Evolutionary conservation across 2,797 vertebrate genomes (phyloP), one percentile per base, ranked within the genome.

Genomic region (Oreonectes daqikongensis): DNA sequence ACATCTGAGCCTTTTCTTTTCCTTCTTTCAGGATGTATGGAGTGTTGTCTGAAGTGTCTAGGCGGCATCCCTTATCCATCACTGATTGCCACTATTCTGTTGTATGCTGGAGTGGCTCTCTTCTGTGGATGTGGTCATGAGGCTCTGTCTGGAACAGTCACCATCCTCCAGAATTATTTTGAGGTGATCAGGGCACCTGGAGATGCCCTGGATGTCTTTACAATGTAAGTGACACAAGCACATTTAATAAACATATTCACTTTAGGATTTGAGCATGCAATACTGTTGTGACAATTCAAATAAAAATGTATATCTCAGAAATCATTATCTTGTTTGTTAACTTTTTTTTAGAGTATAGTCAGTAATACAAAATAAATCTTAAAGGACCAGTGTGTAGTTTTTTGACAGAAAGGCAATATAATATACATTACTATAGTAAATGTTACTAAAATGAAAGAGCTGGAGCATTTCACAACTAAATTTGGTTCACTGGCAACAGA

Each of bases 91-190:
- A 99, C 97, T 84, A 97, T 99, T 90, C 89, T 99, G 88, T 94
- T 99, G 18, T 99, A 99, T 0, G 97, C 96, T 1, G 97, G 97
- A 0, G 97, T 99, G 52, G 97, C 96, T 0, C 92, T 99, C 44
- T 99, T 99, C 93, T 99, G 97, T 80, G 97, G 97, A 77, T 99
- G 97, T 5, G 97, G 97, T 12, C 97, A 99, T 79, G 97, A 99
- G 91, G 97, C 97, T 0, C 94, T 99, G 59, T 95, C 96, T 1
- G 97, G 97, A 85, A 98, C 96, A 0, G 95, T 97, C 90, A 96
- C 95, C 88, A 99, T 99, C 86, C 95, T 99, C 84, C 96, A 99
- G 85, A 98, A 94, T 90, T 98, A 99, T 90, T 99, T 99, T 79
- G 96, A 99, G 88, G 95, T 99, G 92, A 94, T 95, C 79, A 94